Base-by-base conservation (phyloP, 2,797 vertebrate species). In the Atherinosoma microstoma region DNA sequence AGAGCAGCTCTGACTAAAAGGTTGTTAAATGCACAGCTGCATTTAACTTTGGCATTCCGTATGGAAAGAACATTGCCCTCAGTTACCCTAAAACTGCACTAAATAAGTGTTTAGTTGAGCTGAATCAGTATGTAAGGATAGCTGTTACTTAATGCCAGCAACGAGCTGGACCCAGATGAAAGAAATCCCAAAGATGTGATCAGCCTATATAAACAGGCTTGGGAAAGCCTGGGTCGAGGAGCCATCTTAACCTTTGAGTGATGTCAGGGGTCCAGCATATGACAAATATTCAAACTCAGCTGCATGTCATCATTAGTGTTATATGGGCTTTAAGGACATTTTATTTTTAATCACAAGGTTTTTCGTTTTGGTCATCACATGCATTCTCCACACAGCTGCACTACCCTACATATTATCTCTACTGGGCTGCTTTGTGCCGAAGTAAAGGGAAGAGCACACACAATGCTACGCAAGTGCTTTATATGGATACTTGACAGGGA, bases 401-500 rank as follows among this genome's bases (percentile, higher is more conserved):
- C 79, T 85, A 27, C 71, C 61, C 76, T 73, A 84, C 75, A 78
- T 77, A 87, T 82, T 82, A 73, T 91, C 82, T 78, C 76, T 75
- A 73, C 77, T 79, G 85, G 86, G 86, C 83, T 77, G 72, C 45
- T 84, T 80, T 67, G 77, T 80, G 81, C 88, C 77, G 75, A 84
- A 87, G 73, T 71, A 92, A 92, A 93, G 91, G 92, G 92, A 93
- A 91, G 80, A 91, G 93, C 91, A 92, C 92, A 93, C 80, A 76
- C 59, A 82, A 88, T 84, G 85, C 84, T 92, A 88, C 90, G 78
- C 87, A 93, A 93, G 93, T 94, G 92, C 91, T 94, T 94, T 92
- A 92, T 88, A 87, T 67, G 87, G 91, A 93, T 91, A 92, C 86
- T 87, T 91, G 88, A 93, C 91, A 92, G 91, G 92, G 92, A 93